Base-by-base conservation (phyloP, 2,888 invertebrate species). In the Anthoptus insignis region DNA sequence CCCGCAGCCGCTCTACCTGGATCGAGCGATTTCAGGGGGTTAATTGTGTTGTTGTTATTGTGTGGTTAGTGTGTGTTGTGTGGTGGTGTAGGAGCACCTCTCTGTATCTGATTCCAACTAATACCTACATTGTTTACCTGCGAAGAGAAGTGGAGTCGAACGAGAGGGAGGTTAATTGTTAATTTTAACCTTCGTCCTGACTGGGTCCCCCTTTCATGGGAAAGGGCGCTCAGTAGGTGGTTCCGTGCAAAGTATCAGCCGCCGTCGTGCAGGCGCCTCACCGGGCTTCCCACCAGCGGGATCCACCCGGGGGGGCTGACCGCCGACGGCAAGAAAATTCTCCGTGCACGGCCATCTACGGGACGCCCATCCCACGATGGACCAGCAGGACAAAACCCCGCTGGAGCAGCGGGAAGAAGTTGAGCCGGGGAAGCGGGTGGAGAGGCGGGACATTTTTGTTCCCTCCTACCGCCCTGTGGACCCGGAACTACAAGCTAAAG, bases 261-360 rank as follows among this genome's bases (percentile, higher is more conserved):
- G 37, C 19, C 42, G 21, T 42, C 42, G 19, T 19, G 42, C 42
- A 7, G 42, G 42, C 42, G 21, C 42, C 19, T 42, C 42, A 19
- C 21, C 42, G 42, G 39, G 39, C 39, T 14, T 39, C 39, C 14
- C 39, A 39, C 7, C n/a, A 39, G 39, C 39, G 39, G 19, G 42
- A 42, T 3, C 9, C 42, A 3, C 42, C 42, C 19, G 42, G 42
- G 2, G 42, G 19, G 42, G 42, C 6, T 7, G 19, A 8, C 42
- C 42, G 42, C 42, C 37, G 37, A 21, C 42, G 42, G 19, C 42
- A 19, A 19, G 3, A 32, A 11, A 9, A 11, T 4, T 9, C 32
- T 9, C 11, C 11, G 27, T 32, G 11, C 7, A 32, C 32, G 7
- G 32, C 9, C 7, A 8, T 11, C 32, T n/a, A 37, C 14, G 37